These are phyloP conservation scores for Xiphorhynchus erythropygius DNA, from an alignment of 2,797 vertebrate genomes.

Conservation along the genomic window DNA sequence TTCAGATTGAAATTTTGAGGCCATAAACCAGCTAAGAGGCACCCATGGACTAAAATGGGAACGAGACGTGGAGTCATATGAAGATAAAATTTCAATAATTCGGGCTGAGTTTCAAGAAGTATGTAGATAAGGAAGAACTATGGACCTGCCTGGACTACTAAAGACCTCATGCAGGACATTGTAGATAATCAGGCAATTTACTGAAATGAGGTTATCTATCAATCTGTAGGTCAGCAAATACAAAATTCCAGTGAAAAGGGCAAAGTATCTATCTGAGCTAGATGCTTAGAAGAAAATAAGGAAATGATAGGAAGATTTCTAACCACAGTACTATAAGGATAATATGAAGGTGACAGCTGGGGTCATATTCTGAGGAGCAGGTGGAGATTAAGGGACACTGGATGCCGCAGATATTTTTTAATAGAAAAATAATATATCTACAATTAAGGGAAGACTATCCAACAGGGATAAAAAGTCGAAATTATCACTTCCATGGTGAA, in stretches of 20 bases:
- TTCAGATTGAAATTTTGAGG: background rate
- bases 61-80: background rate
- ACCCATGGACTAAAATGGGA: background rate
- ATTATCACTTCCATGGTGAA: background rate
- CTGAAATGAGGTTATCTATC: background rate
- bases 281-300: background rate
- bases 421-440: background rate
- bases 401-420: background rate
- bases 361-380: background rate
- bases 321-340: background rate
- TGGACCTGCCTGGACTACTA: background rate
- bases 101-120: background rate
- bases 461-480: background rate
- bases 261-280: background rate
- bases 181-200: background rate
- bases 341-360: background rate
- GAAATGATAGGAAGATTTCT: background rate
- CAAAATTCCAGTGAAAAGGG: background rate
- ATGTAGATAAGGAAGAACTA: background rate
- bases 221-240: background rate
- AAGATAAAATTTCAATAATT: background rate
- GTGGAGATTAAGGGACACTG: background rate
- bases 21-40: background rate
- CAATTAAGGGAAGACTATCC: background rate
- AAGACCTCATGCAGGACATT: background rate